Conservation (phyloP, 2,113 vertebrate genomes). For the Labeo rohita region DNA sequence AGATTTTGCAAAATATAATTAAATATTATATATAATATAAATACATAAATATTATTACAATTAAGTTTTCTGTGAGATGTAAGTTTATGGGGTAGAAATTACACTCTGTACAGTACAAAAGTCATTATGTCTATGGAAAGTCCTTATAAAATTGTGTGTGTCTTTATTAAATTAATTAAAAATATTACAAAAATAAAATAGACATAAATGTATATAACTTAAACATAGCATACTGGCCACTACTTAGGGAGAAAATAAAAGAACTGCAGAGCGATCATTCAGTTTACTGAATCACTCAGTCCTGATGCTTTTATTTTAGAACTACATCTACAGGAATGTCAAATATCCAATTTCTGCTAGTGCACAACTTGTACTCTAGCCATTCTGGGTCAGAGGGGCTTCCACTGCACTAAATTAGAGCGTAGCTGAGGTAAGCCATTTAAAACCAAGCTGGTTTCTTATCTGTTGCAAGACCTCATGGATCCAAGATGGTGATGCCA, state of each 20-base stretch:
- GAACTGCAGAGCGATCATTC: background rate
- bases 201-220: no score
- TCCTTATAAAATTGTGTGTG: no score
- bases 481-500: constrained; percentile 5
- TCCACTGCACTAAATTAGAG: background rate
- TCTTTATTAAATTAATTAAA: no score
- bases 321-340: background rate
- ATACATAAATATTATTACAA: no score
- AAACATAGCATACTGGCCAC: background rate
- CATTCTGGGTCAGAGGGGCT: background rate
- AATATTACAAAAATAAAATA: no score
- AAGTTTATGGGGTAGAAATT: no score
- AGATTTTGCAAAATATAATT: no score
- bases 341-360: background rate
- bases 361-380: background rate
- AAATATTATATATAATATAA: no score
- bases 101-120: no score
- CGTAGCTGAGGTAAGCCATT: constrained; percentile 18
- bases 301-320: background rate
- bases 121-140: no score
- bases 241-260: background rate
- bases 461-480: constrained; percentile 12
- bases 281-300: background rate
- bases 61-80: no score
- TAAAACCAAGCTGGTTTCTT: background rate